Evolutionary conservation across 2,888 invertebrate species (phyloP), one percentile per base, ranked within the genome.

Genomic region (Callyntrura sp.): DNA sequence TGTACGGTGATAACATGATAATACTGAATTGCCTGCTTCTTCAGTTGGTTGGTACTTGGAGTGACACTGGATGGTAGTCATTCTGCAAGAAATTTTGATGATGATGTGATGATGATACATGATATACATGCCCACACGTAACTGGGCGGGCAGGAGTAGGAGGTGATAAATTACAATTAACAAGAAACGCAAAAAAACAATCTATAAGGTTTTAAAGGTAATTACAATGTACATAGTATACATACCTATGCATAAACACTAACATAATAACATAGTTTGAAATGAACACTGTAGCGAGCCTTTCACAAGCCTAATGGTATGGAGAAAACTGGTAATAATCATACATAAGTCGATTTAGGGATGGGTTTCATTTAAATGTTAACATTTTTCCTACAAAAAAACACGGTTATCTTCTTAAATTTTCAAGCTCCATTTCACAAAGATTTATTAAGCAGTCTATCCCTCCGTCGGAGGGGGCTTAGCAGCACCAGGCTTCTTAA

Each of bases 401-500:
- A 25, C 8, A 20, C 23, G 76, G 73, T 76, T 76, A 76, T 76
- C 83, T 83, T 83, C 35, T 60, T 60, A 48, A 51, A 35, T 84
- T 51, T 76, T 88, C 73, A 88, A 88, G 88, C 88, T 88, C 82
- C 82, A 73, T 82, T 88, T 88, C 82, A 65, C 65, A 1, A 20
- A 45, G 57, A 20, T 62, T 57, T 85, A 23, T 73, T 73, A 86
- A 65, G 86, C 86, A 68, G 65, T 79, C 68, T 78, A 51, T 79
- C 57, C 78, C 43, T 86, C 86, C 17, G 79, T 68, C 11, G 85
- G 85, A 51, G 83, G 88, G n/a, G n/a, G n/a, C 60, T 82, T 82
- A 60, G 83, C 83, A 70, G 73, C 85, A 35, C 81, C 62, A 17
- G 91, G 91, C 43, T 88, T 86, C 78, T 91, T 91, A 6, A 91